Evolutionary conservation across 2,888 invertebrate species (phyloP), one percentile per base, ranked within the genome.

Genomic region (Endotricha flammealis): DNA sequence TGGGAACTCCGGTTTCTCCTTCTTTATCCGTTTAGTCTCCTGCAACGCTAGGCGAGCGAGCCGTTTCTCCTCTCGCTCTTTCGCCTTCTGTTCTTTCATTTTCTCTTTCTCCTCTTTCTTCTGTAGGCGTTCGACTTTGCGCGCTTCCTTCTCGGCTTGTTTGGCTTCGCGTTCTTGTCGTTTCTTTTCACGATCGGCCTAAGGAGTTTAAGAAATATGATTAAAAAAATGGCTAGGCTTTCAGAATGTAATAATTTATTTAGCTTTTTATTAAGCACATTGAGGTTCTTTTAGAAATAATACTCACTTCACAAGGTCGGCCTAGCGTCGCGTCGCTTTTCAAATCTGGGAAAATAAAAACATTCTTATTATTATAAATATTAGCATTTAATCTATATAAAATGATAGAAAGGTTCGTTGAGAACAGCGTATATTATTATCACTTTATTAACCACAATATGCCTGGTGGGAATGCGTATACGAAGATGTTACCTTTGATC

Each of bases 161-260:
- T 85, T 85, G 11, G 82, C 82, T 62, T 89, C 88, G 8, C 79
- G 75, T 52, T 90, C 89, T 50, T 81, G 86, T 0, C 87, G 68
- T 44, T 88, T 88, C 53, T 87, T 88, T 40, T 89, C 89, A 32
- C 87, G 79, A 56, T 89, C 89, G 25, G 79, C 57, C 79, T 89
- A 59, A 3, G 49, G 50, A 46, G 12, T 11, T 29, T 25, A 14
- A n/a, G n/a, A n/a, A n/a, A n/a, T n/a, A n/a, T n/a, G n/a, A n/a
- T n/a, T n/a, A n/a, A n/a, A n/a, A n/a, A n/a, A n/a, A n/a, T n/a
- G n/a, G n/a, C n/a, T n/a, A n/a, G n/a, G n/a, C n/a, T n/a, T n/a
- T n/a, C n/a, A n/a, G n/a, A n/a, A n/a, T n/a, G n/a, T n/a, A n/a
- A n/a, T n/a, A n/a, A n/a, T n/a, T n/a, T n/a, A n/a, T n/a, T n/a